Evolutionary conservation across 2,888 invertebrate species (phyloP).

Genomic region (Fragum whitleyi): DNA sequence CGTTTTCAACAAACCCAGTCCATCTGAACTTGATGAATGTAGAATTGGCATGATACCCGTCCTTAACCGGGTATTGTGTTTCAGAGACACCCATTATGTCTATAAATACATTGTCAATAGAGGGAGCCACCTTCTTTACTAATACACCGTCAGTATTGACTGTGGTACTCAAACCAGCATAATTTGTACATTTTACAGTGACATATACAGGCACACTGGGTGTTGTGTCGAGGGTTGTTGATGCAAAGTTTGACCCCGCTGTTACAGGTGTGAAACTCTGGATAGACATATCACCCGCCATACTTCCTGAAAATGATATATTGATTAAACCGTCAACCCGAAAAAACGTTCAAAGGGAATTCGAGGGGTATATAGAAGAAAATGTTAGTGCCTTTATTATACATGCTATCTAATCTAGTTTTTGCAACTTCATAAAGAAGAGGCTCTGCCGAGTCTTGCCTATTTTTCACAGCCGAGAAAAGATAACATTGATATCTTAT

Average conservation of each 20-base stretch:
- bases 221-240: neutral
- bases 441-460: too few species aligned
- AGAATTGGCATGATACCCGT: conserved; percentile 53
- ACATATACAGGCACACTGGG: conserved; percentile 14
- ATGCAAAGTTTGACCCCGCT: neutral
- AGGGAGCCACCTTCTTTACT: conserved; percentile 48
- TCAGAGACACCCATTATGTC: conserved; percentile 42
- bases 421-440: too few species aligned
- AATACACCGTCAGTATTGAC: conserved; percentile 58
- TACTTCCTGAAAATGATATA: neutral
- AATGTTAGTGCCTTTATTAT: too few species aligned
- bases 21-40: conserved; percentile 51
- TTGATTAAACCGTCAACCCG: too few species aligned
- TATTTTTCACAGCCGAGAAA: too few species aligned
- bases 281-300: conserved; percentile 27
- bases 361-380: too few species aligned
- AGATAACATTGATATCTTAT: too few species aligned
- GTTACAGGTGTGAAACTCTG: conserved; percentile 14
- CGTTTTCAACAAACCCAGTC: conserved; percentile 59
- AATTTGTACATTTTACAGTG: conserved; percentile 58
- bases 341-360: too few species aligned
- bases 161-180: conserved; percentile 49
- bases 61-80: conserved; percentile 52
- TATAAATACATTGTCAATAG: conserved; percentile 46
- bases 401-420: too few species aligned